phyloP scores from a whole-genome alignment of 2,888 invertebrate species.

The Hymenopus coronatus region DNA sequence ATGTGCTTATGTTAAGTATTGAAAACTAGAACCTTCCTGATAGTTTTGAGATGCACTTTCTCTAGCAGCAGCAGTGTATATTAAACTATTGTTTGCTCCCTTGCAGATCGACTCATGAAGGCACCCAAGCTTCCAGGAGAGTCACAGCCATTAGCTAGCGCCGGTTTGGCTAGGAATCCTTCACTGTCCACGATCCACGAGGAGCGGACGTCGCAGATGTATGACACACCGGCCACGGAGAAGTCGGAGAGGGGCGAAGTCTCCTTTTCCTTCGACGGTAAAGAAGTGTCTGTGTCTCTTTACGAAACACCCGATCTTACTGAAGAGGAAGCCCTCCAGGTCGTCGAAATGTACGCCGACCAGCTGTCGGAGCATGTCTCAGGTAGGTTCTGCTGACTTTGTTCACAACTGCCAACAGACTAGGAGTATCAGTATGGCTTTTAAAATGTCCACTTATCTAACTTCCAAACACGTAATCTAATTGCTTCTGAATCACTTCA shows the following conservation, averaged over 20 bases:
- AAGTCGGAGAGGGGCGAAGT: constrained; percentile 70
- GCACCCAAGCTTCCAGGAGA: background rate
- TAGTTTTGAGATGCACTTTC: too few relatives aligned
- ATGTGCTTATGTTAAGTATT: too few relatives aligned
- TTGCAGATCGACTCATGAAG: constrained; percentile 1
- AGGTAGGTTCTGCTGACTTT: constrained; percentile 46
- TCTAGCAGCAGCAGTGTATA: too few relatives aligned
- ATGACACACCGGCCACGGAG: constrained; percentile 75
- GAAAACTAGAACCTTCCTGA: too few relatives aligned
- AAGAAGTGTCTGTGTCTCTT: constrained; percentile 85
- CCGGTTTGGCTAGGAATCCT: constrained; percentile 65
- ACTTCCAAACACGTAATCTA: too few relatives aligned
- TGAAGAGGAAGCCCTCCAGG: constrained; percentile 86
- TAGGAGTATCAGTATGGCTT: too few relatives aligned
- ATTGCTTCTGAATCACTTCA: too few relatives aligned
- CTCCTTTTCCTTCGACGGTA: constrained; percentile 87
- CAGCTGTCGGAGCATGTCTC: constrained; percentile 85
- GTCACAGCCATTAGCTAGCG: constrained; percentile 10
- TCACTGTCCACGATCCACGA: constrained; percentile 88
- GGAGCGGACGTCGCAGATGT: constrained; percentile 83
- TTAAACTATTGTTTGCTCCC: background rate
- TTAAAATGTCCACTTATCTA: background rate
- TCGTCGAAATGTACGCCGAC: constrained; percentile 92
- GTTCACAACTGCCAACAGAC: too few relatives aligned
- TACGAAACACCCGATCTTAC: constrained; percentile 91